Base-by-base conservation (phyloP, 2,797 vertebrate genomes). In the Takifugu ocellatus region DNA sequence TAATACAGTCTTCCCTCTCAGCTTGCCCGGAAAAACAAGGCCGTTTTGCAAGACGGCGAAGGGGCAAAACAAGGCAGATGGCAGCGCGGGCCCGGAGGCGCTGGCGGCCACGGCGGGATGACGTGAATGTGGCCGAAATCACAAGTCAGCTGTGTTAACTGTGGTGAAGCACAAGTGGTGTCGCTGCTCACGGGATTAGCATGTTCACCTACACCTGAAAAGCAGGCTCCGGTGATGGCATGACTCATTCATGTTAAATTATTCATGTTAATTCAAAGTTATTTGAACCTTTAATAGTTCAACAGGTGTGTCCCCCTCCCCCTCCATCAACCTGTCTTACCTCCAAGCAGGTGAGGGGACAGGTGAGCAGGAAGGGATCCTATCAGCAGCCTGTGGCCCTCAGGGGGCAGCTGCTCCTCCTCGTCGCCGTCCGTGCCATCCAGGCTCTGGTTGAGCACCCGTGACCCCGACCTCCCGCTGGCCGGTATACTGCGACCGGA, bases 321-420 rank as follows among this genome's bases (percentile, higher is more conserved):
- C 21, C 21, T 21, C 21, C 21, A 4, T 14, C 36, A 4, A 1
- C 8, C 3, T 11, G 36, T 59, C 90, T 90, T 94, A 97, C 96
- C 95, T 93, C 93, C 94, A 55, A 98, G 93, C 84, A 97, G 85
- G 85, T 92, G 94, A 70, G 96, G 93, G 44, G 95, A 95, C 61
- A 98, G 93, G 85, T 97, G 94, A n/a, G 93, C 90, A 5, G 95
- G 95, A 29, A 96, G 83, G 2, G 96, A 97, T 49, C 96, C 96
- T 75, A 97, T 93, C 5, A 96, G 85, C 1, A 97, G 84, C 66
- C 94, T 89, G 77, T 94, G 94, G 48, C 90, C 91, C n/a, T 89
- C 87, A 8, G 88, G 89, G 51, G 92, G 79, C 77, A 85, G 74
- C 56, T 84, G 81, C 55, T 77, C 77, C 15, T 79, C 79, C 2